These are phyloP conservation scores for Sparus aurata DNA, from an alignment of 2,797 vertebrate genomes.

Conservation along the genomic window DNA sequence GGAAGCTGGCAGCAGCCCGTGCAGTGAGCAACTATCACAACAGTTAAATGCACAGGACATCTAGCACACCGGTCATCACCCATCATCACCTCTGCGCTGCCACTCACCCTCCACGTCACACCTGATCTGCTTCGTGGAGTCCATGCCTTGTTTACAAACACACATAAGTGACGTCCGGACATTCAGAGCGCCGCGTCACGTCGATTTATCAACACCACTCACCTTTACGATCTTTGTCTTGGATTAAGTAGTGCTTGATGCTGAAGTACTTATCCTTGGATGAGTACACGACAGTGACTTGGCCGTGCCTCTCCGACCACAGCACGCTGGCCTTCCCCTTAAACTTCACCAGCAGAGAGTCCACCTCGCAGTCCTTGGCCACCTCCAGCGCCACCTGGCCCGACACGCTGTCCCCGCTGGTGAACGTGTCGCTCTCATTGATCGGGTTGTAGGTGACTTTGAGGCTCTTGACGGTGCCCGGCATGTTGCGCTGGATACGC, in stretches of 20 bases:
- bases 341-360: slow-evolving; percentile 70
- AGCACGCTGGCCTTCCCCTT: slow-evolving; percentile 78
- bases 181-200: too few species aligned
- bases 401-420: slow-evolving; percentile 68
- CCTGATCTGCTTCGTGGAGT: not conserved
- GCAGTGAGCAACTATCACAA: too few species aligned
- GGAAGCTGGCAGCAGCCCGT: too few species aligned
- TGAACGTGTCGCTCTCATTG: slow-evolving; percentile 71
- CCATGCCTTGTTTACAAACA: too few species aligned
- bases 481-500: slow-evolving; percentile 55
- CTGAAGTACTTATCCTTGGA: slow-evolving; percentile 83
- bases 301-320: slow-evolving; percentile 68
- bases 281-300: slow-evolving; percentile 54
- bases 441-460: slow-evolving; percentile 62
- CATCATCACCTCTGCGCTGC: too few species aligned
- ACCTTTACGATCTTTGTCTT: slow-evolving; percentile 32
- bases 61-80: too few species aligned
- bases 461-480: slow-evolving; percentile 69
- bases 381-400: slow-evolving; percentile 76
- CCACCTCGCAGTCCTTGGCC: slow-evolving; percentile 68
- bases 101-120: not conserved
- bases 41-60: too few species aligned
- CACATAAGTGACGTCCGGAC: not conserved
- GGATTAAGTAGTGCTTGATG: slow-evolving; percentile 66
- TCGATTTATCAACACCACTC: slow-evolving; percentile 7